Evolutionary conservation across 2,113 vertebrate species (phyloP), one percentile per base, ranked within the genome.

Genomic region (Passer montanus): DNA sequence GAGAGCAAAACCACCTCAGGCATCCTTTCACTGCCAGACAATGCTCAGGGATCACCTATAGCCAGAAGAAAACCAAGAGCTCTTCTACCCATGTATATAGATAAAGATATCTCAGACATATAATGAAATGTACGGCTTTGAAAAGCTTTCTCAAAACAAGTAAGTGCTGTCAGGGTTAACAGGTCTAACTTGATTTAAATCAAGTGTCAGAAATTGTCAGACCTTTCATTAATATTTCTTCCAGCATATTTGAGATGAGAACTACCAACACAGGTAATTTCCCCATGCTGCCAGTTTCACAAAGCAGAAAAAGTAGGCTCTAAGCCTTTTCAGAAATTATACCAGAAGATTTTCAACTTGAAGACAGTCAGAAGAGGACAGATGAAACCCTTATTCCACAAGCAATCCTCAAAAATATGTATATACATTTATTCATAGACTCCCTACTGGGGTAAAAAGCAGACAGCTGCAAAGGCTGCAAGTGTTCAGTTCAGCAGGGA

Each of bases 391-490:
- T 74, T 87, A 33, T 87, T 77, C 96, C 80, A 92, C 31, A 94
- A 90, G 79, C 35, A 44, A 23, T 88, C 76, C 89, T 94, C 52
- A 87, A 84, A 87, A 94, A 81, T 35, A 70, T 9, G 31, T 89
- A 77, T 56, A 95, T 94, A 67, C 85, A 96, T 96, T 96, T 95
- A 96, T 94, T 96, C 93, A 96, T 69, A 85, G 95, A 89, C 91
- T 89, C 94, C 91, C 94, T 91, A 78, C 93, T 84, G 90, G 49
- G 80, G 83, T 93, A 72, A 94, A 96, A 92, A 83, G 85, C 75
- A 96, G 94, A 83, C 75, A 96, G 80, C 87, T 97, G 83, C 23
- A 46, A 87, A 56, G 70, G 89, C 58, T 83, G 85, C 81, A 95
- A 95, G 79, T 90, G 87, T 93, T 96, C 79, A 46, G 76, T 95